These are phyloP conservation scores for Sebastolobus alascanus DNA, from an alignment of 2,797 vertebrate species.

Conservation along the genomic window DNA sequence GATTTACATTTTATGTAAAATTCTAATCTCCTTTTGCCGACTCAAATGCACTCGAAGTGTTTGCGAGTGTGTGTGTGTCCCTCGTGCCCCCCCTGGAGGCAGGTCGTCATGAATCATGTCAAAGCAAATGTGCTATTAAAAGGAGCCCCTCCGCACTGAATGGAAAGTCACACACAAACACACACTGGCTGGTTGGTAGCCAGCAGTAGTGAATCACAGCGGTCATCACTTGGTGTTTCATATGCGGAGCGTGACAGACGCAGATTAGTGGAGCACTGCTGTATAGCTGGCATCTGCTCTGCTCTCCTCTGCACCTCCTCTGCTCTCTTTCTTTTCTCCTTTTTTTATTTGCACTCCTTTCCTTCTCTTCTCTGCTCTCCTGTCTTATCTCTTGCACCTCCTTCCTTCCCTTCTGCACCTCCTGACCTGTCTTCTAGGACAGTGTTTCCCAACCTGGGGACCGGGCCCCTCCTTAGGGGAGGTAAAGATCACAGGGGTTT, in stretches of 20 bases:
- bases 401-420: not conserved
- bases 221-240: slow-evolving; percentile 77
- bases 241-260: slow-evolving; percentile 75
- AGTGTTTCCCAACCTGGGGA: too few species aligned
- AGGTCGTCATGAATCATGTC: slow-evolving; percentile 72
- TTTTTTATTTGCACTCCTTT: not conserved
- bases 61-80: slow-evolving; percentile 41
- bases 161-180: slow-evolving; percentile 29
- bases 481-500: too few species aligned
- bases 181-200: slow-evolving; percentile 56
- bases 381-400: too few species aligned
- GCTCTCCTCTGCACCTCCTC: slow-evolving; percentile 23
- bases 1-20: slow-evolving; percentile 54
- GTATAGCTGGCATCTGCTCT: slow-evolving; percentile 55
- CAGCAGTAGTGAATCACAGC: slow-evolving; percentile 75
- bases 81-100: slow-evolving; percentile 51
- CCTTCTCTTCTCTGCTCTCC: not conserved
- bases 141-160: slow-evolving; percentile 49
- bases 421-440: too few species aligned
- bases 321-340: not conserved
- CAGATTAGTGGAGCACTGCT: slow-evolving; percentile 65
- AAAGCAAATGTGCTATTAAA: slow-evolving; percentile 69
- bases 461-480: too few species aligned
- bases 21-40: slow-evolving; percentile 46
- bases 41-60: slow-evolving; percentile 44